These are phyloP conservation scores for Pardalotus punctatus DNA, from an alignment of 2,113 vertebrate species.

Conservation along the genomic window DNA sequence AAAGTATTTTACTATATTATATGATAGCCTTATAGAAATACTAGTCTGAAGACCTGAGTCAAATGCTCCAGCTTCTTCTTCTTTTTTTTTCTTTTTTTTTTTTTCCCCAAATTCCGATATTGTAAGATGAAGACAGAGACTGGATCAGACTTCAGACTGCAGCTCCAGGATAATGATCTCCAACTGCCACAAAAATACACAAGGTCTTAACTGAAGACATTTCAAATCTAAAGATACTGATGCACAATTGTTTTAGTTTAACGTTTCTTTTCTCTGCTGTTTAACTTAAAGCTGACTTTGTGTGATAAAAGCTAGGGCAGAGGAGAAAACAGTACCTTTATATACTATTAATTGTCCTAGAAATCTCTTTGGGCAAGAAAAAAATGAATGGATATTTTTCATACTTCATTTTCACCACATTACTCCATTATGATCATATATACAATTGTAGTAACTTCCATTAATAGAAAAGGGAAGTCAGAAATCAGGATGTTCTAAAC, in stretches of 20 bases:
- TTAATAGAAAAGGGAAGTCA: not conserved
- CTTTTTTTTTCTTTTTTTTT: too few species aligned
- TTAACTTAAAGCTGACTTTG: not conserved
- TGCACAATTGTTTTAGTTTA: not conserved
- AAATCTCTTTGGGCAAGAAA: not conserved
- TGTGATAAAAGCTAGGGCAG: not conserved
- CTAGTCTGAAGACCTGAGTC: not conserved
- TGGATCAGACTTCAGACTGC: not conserved
- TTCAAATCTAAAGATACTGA: not conserved
- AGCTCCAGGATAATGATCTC: not conserved
- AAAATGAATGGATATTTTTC: not conserved
- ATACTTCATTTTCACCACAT: not conserved
- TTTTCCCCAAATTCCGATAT: not conserved
- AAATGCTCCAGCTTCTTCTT: not conserved
- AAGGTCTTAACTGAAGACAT: not conserved
- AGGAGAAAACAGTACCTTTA: not conserved
- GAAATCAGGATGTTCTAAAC: not conserved
- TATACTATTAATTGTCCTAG: not conserved
- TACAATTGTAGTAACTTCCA: not conserved
- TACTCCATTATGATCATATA: not conserved
- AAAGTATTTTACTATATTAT: not conserved
- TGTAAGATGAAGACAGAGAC: not conserved
- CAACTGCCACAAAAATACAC: accelerated
- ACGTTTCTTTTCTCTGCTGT: not conserved
- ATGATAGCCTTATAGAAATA: not conserved